Evolutionary conservation across 1,140 invertebrate genomes (phyloP), one percentile per base, ranked within the genome.

Genomic region (Cydia strobilella): DNA sequence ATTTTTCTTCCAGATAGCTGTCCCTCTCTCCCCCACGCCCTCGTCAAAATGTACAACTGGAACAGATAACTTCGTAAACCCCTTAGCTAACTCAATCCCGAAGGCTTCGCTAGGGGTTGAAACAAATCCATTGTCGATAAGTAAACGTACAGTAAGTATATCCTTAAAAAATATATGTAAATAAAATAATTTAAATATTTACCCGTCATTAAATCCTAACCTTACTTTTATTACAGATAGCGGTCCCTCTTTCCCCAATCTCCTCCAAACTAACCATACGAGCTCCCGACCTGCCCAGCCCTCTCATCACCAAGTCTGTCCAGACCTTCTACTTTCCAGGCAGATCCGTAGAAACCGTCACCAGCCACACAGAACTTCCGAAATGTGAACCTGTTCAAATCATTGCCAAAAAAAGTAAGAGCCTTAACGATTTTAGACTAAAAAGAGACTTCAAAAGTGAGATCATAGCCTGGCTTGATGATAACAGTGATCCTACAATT

Each of bases 161-260:
- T 45, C 42, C 12, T 45, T 3, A 45, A 13, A 15, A 45, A 45
- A 45, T 13, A 3, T 45, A 15, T 15, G 42, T 45, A 45, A 42
- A 42, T 42, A 13, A 13, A 42, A 42, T 13, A 42, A 13, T 42
- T 10, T 12, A 42, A 45, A 45, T 45, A 45, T 45, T 45, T 45
- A 3, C 13, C 1, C 42, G 13, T 7, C 42, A 45, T 39, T 39
- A 39, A 39, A 39, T 9, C 35, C 35, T 39, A 1, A 39, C 35
- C 35, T 25, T 45, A 9, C 48, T n/a, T 18, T 79, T 79, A 76
- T 81, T 84, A 3, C 66, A 84, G 80, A 77, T 81, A 73, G 82
- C 80, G 45, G 75, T 82, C 23, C 77, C 82, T 20, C 74, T 80
- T 3, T 73, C 82, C 23, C 82, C 80, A 63, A 27, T 71, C 18